Percentiles rank a stretch among this genome's conserved stretches.
Conservation (phyloP, 2,113 vertebrate genomes). For the Dinomys branickii region DNA sequence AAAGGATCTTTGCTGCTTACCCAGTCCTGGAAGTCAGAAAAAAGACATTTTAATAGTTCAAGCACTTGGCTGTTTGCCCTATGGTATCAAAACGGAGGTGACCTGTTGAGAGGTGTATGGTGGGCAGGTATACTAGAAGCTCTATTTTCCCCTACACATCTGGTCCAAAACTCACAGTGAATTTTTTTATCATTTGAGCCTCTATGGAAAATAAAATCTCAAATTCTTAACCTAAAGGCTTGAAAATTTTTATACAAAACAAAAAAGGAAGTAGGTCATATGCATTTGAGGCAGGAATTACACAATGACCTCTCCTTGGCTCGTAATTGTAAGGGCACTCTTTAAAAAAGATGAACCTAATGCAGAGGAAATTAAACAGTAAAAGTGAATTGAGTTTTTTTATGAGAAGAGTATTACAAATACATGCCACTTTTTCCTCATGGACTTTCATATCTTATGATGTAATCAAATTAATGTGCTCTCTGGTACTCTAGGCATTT, state of each 20-base stretch:
- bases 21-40: no score
- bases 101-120: neutral
- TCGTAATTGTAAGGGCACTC: neutral
- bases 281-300: neutral
- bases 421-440: neutral
- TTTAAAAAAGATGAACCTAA: neutral
- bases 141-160: neutral
- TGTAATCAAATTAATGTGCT: neutral
- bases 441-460: neutral
- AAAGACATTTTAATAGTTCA: neutral
- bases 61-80: neutral
- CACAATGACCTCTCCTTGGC: neutral
- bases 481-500: neutral
- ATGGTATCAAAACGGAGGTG: neutral
- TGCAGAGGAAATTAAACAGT: conserved; percentile 16
- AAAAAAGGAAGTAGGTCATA: neutral
- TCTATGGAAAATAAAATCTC: neutral
- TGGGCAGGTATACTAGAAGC: neutral
- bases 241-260: neutral
- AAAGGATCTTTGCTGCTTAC: no score
- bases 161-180: neutral
- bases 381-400: neutral
- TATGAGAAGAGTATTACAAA: neutral
- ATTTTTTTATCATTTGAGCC: neutral
- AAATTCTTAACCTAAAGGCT: neutral